Percentiles rank a stretch among this genome's conserved stretches.
phyloP scores from a whole-genome alignment of 2,888 invertebrate genomes.

The Harpalus rubripes region DNA sequence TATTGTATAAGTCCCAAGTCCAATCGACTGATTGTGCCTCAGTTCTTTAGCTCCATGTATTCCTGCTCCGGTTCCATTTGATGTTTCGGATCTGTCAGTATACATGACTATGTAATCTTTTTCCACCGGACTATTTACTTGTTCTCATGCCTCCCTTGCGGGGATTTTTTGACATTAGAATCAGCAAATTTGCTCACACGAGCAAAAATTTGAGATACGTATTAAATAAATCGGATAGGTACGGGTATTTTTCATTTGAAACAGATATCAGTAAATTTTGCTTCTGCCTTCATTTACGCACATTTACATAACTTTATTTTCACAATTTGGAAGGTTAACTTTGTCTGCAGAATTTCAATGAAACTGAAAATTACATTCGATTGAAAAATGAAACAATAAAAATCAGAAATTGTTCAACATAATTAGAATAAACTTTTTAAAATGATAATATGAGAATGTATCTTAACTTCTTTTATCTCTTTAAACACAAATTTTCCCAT shows the following conservation, averaged over 20 bases:
- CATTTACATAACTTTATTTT: slow-evolving; percentile 5
- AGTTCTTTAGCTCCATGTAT: too few relatives aligned
- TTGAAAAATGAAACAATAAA: not conserved
- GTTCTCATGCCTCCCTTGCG: too few relatives aligned
- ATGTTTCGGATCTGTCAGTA: too few relatives aligned
- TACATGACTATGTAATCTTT: too few relatives aligned
- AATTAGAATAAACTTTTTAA: not conserved
- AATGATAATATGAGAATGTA: not conserved
- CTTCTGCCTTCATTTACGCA: not conserved
- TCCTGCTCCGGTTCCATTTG: too few relatives aligned
- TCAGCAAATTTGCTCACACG: too few relatives aligned
- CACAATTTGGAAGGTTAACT: not conserved
- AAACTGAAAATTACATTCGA: not conserved
- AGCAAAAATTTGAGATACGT: not conserved
- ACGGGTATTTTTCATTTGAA: not conserved
- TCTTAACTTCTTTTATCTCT: not conserved
- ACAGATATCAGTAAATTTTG: not conserved
- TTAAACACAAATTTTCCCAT: not conserved
- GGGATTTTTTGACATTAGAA: too few relatives aligned
- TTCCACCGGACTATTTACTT: too few relatives aligned
- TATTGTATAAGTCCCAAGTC: too few relatives aligned
- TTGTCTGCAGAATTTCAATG: not conserved
- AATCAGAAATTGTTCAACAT: not conserved
- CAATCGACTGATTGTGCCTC: too few relatives aligned
- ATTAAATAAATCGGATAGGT: not conserved